A percentile compares a stretch with the other conserved stretches of the same genome.
These are phyloP conservation scores for Erannis defoliaria DNA, from an alignment of 2,888 invertebrate species.

Conservation along the genomic window DNA sequence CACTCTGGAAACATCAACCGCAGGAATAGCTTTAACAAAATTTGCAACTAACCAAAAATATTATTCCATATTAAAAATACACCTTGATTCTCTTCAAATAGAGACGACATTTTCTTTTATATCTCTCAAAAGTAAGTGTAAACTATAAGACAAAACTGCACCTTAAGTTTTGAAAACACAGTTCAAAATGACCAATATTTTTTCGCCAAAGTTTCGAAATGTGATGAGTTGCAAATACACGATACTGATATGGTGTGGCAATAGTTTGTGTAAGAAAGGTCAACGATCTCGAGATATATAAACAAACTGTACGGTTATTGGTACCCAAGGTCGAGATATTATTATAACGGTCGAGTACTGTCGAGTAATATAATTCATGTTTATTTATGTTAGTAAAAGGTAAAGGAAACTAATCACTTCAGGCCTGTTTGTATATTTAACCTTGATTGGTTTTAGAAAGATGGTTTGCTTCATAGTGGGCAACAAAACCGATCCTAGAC, in stretches of 20 bases:
- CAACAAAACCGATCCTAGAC: background rate
- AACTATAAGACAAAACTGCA: background rate
- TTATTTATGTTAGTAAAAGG: background rate
- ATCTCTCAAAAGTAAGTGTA: background rate
- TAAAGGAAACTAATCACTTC: background rate
- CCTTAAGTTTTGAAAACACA: background rate
- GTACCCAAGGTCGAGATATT: background rate
- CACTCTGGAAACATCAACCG: background rate
- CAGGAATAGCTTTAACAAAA: background rate
- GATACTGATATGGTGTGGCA: slow-evolving; percentile 21
- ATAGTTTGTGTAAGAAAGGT: slow-evolving; percentile 23
- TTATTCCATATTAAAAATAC: background rate
- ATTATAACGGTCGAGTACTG: background rate
- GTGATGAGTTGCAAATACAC: slow-evolving; percentile 26
- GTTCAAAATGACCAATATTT: background rate
- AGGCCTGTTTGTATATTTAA: background rate
- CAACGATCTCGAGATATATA: slow-evolving; percentile 27
- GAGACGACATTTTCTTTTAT: background rate
- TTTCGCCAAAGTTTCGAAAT: slow-evolving; percentile 10
- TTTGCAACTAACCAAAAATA: background rate
- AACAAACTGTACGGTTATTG: slow-evolving; percentile 18
- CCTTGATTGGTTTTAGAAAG: background rate
- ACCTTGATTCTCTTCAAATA: background rate
- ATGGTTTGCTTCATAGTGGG: background rate
- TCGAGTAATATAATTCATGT: background rate